A percentile compares a stretch with the other conserved stretches of the same genome.
These are phyloP conservation scores for Loxodonta africana DNA, from an alignment of 2,113 vertebrate species.

Conservation along the genomic window DNA sequence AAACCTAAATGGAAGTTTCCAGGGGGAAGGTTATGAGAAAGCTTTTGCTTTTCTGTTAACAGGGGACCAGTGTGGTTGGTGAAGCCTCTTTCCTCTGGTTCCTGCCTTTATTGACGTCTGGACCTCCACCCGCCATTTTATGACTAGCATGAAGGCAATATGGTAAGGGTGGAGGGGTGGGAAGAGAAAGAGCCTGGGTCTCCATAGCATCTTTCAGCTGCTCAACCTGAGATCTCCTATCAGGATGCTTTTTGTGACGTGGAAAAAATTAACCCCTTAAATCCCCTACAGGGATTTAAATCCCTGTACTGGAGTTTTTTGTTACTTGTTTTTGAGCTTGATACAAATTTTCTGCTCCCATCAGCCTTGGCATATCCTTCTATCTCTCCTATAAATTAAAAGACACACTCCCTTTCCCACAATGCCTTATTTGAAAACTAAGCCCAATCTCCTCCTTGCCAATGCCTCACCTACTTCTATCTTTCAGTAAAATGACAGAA, in stretches of 20 bases:
- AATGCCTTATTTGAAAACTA: neutral
- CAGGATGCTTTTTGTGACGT: neutral
- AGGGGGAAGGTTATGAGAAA: neutral
- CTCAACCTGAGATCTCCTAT: neutral
- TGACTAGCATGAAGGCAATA: neutral
- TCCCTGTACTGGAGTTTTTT: neutral
- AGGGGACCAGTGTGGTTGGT: neutral
- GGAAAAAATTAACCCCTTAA: neutral
- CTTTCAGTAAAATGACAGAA: neutral
- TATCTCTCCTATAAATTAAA: neutral
- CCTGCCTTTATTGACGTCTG: neutral
- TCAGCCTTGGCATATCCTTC: neutral
- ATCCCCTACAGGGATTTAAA: neutral
- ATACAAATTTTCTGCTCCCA: neutral
- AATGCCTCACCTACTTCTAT: neutral
- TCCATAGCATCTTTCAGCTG: neutral
- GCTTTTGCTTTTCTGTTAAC: neutral
- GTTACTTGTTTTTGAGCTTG: neutral
- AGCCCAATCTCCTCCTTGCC: neutral
- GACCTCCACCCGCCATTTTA: neutral
- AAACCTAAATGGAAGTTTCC: neutral
- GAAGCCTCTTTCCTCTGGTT: neutral
- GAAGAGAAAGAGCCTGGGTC: neutral
- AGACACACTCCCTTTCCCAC: neutral
- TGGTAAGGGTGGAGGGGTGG: neutral